Percentiles rank a stretch among this genome's conserved stretches.
Conservation (phyloP, 2,888 invertebrate genomes). For the Metellina segmentata region DNA sequence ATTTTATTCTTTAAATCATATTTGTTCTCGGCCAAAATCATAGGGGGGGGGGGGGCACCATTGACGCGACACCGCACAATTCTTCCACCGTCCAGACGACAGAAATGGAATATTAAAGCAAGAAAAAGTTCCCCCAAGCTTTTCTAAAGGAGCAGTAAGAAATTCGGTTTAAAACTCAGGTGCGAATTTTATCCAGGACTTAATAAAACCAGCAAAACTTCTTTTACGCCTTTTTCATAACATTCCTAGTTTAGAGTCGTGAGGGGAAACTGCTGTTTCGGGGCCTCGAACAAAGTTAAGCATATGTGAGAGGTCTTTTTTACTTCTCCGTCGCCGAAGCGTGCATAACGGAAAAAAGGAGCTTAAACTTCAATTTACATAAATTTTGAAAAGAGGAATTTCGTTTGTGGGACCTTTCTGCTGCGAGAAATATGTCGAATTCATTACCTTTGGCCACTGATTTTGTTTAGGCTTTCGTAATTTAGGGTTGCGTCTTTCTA, state of each 20-base stretch:
- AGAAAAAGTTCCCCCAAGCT: no score
- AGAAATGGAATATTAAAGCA: no score
- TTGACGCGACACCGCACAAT: not conserved
- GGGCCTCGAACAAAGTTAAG: no score
- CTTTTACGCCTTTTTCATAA: not conserved
- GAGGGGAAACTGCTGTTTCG: no score
- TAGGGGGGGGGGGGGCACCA: not conserved
- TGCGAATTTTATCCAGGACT: not conserved
- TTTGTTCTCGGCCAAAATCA: not conserved
- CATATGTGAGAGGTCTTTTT: not conserved
- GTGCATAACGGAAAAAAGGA: not conserved
- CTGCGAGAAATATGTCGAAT: no score
- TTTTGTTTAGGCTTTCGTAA: no score
- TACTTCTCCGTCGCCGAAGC: not conserved
- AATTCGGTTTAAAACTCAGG: conserved; percentile 7
- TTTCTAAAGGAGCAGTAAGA: not conserved
- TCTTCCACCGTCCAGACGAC: not conserved
- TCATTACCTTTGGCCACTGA: no score
- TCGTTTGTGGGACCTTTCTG: no score
- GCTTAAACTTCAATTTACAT: not conserved
- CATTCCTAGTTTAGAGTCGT: not conserved
- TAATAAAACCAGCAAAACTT: not conserved
- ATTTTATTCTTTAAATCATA: no score
- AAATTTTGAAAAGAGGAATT: not conserved
- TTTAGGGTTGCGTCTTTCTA: no score